Evolutionary conservation across 2,797 vertebrate species (phyloP).

Genomic region (Emys orbicularis): DNA sequence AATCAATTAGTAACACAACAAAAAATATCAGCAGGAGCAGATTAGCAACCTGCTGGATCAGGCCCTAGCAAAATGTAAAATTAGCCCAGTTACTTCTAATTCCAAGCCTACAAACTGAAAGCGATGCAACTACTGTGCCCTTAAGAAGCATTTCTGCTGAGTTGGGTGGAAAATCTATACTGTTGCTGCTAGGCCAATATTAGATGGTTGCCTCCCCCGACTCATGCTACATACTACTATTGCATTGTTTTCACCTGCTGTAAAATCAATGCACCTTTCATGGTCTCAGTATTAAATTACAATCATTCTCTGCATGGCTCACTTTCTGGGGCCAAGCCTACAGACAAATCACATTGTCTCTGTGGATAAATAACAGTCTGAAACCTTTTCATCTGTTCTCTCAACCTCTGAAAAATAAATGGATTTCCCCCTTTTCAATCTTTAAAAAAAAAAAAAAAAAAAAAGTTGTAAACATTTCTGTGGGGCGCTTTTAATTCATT

Average conservation of each 20-base stretch:
- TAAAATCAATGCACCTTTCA: conserved; percentile 77
- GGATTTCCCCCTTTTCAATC: background rate
- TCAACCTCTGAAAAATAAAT: conserved; percentile 12
- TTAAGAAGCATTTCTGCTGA: conserved; percentile 71
- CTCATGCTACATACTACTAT: conserved; percentile 55
- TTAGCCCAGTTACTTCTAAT: background rate
- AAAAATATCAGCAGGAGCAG: background rate
- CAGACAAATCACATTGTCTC: conserved; percentile 47
- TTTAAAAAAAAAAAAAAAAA: background rate
- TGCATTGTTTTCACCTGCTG: conserved; percentile 76
- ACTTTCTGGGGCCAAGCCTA: conserved; percentile 26
- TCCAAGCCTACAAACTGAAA: conserved; percentile 43
- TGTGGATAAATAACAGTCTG: conserved; percentile 1
- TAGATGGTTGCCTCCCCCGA: conserved; percentile 42
- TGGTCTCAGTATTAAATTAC: conserved; percentile 73
- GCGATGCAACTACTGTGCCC: conserved; percentile 12
- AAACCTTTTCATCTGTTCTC: conserved; percentile 33
- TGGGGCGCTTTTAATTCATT: background rate
- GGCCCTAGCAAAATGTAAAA: conserved; percentile 23
- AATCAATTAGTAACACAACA: conserved; percentile 28
- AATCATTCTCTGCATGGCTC: conserved; percentile 57
- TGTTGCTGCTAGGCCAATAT: conserved; percentile 68
- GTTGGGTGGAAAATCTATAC: conserved; percentile 60
- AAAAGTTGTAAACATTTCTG: conserved; percentile 14
- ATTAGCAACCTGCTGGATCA: background rate